Evolutionary conservation across 2,797 vertebrate species (phyloP).

Genomic region (Eurystomus glaucurus): DNA sequence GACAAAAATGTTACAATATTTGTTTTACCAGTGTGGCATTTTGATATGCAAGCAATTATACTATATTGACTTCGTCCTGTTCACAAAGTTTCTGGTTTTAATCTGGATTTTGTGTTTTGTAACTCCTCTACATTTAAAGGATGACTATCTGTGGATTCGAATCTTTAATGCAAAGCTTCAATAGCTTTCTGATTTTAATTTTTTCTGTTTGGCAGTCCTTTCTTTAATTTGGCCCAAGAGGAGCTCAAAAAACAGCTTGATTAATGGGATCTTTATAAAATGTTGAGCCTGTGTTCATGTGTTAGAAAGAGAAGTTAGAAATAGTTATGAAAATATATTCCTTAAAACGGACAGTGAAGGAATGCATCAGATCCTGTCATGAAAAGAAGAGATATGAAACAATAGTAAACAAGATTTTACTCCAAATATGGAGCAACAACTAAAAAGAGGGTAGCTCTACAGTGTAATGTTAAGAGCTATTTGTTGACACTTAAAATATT

Average conservation of each 20-base stretch:
- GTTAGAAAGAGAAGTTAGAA: neutral
- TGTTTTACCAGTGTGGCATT: neutral
- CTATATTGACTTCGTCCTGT: neutral
- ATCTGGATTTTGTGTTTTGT: neutral
- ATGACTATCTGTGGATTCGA: neutral
- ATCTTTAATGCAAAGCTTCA: constrained; percentile 8
- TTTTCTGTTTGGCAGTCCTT: neutral
- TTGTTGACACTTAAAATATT: neutral
- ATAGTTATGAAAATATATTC: neutral
- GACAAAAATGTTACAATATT: neutral
- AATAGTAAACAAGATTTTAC: neutral
- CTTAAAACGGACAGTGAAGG: neutral
- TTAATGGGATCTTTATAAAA: neutral
- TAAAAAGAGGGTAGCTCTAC: neutral
- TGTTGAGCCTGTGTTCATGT: neutral
- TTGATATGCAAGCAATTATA: neutral
- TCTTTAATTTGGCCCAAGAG: neutral
- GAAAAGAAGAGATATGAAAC: neutral
- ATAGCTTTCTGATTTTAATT: neutral
- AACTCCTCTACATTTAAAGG: neutral
- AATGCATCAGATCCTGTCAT: neutral
- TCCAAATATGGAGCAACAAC: neutral
- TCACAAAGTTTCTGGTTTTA: neutral
- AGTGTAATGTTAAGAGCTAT: neutral
- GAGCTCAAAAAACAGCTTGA: neutral